Evolutionary conservation across 2,113 vertebrate species (phyloP), one percentile per base, ranked within the genome.

Genomic region (Sceloporus tristichus): DNA sequence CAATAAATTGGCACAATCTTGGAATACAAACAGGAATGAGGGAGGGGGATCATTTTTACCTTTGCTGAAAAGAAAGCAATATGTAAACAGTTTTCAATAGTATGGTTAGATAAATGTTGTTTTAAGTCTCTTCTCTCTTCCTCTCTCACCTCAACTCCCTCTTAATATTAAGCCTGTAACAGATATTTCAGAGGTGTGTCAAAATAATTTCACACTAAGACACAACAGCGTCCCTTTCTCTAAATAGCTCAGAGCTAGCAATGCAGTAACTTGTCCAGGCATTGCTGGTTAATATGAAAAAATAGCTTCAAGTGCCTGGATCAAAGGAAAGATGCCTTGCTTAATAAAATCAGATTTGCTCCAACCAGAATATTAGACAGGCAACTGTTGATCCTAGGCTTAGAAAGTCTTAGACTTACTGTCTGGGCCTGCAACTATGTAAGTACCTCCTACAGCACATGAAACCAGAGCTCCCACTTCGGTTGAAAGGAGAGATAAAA

Each of bases 341-440:
- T 90, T 87, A 85, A 90, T 71, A 82, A 74, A 86, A 42, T 88
- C 21, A 94, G 90, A 66, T 80, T 2, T 77, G 73, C 38, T 85
- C 88, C 87, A 88, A 80, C 85, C 84, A 65, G 86, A 5, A 29
- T 9, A 34, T 91, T 89, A 91, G 88, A 87, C 87, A 93, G 87
- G 34, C 88, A 92, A 8, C 82, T 89, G 84, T 84, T 53, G 80
- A 90, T 89, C 85, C 91, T 87, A 40, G 88, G 79, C 90, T 92
- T 85, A 91, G 54, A 89, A 91, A 92, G 85, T 78, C 79, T 76
- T 88, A 84, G 29, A 85, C 38, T 9, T 83, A 93, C 88, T 91
- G 93, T 78, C 90, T 88, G 86, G 91, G 79, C 92, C 93, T 94
- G 92, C 88, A 93, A 92, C 90, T 82, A 77, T 42, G 88, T 42